Evolutionary conservation across 30 jellyfish, hydroid and myxozoan genomes (phyloP).

Genomic region (Nemopilema nomurai): DNA sequence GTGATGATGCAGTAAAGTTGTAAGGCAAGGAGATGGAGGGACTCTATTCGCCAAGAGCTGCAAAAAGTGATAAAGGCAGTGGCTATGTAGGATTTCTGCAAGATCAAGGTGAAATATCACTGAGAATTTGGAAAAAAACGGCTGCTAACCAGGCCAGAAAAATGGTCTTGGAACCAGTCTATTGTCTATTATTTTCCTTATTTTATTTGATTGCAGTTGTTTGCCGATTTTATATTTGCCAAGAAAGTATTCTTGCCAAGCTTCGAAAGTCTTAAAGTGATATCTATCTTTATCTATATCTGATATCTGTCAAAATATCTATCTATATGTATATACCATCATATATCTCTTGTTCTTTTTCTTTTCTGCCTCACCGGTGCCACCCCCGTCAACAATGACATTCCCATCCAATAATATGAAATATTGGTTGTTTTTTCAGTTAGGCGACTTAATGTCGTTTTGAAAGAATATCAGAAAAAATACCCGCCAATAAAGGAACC

Average conservation of each 20-base stretch:
- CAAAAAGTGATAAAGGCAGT: background rate
- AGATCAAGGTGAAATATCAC: constrained; percentile 28
- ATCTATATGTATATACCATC: too few relatives aligned
- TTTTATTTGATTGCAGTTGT: too few relatives aligned
- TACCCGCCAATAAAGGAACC: constrained; percentile 76
- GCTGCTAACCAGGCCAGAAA: background rate
- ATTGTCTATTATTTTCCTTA: background rate
- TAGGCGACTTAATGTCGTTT: constrained; percentile 71
- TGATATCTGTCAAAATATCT: too few relatives aligned
- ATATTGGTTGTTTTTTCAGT: constrained; percentile 49
- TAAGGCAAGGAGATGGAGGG: constrained; percentile 3
- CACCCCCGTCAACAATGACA: too few relatives aligned
- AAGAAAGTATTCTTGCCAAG: too few relatives aligned
- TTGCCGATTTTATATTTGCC: too few relatives aligned
- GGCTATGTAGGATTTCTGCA: constrained; percentile 23
- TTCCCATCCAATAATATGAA: too few relatives aligned
- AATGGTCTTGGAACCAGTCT: background rate
- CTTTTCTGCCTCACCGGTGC: too few relatives aligned
- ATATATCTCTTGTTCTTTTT: too few relatives aligned
- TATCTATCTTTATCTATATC: too few relatives aligned
- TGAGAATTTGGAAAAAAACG: background rate
- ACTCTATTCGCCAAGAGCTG: background rate
- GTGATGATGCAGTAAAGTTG: background rate
- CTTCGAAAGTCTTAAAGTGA: too few relatives aligned
- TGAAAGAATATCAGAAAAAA: constrained; percentile 81